These are phyloP conservation scores for Sinocyclocheilus rhinocerous DNA, from an alignment of 2,113 vertebrate species.

Conservation along the genomic window DNA sequence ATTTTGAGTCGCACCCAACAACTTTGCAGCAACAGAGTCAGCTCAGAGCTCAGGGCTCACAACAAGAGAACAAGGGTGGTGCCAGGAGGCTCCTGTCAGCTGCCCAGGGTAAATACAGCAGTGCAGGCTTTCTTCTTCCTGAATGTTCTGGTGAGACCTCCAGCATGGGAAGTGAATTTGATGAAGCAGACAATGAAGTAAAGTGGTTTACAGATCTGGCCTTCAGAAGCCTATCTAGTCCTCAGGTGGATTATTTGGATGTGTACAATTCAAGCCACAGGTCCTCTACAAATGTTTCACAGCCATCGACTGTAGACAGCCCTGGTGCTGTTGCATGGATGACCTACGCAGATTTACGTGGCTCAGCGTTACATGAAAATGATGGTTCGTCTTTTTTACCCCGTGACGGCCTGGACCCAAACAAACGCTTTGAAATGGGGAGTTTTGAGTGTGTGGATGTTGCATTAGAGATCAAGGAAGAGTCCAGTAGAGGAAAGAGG, in stretches of 20 bases:
- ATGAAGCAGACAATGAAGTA: slow-evolving; percentile 84
- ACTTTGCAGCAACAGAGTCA: slow-evolving; percentile 72
- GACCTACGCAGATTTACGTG: slow-evolving; percentile 75
- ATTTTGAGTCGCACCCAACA: slow-evolving; percentile 72
- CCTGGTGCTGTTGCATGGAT: slow-evolving; percentile 77
- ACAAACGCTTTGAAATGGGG: slow-evolving; percentile 75
- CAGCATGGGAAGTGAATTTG: slow-evolving; percentile 82
- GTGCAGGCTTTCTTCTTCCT: slow-evolving; percentile 53
- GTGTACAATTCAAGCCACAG: slow-evolving; percentile 84
- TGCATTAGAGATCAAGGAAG: slow-evolving; percentile 81
- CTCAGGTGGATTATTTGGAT: slow-evolving; percentile 75
- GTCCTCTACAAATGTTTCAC: slow-evolving; percentile 79
- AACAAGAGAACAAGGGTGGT: slow-evolving; percentile 68
- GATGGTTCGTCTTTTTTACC: slow-evolving; percentile 63
- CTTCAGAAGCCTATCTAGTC: slow-evolving; percentile 79
- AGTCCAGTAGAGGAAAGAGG: slow-evolving; percentile 76
- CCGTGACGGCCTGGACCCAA: slow-evolving; percentile 69
- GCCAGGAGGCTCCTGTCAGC: slow-evolving; percentile 65
- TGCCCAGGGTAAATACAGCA: slow-evolving; percentile 60
- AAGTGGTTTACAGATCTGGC: slow-evolving; percentile 81
- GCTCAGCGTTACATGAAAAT: slow-evolving; percentile 68
- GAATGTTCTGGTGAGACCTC: slow-evolving; percentile 71
- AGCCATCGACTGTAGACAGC: slow-evolving; percentile 81
- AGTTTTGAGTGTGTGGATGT: slow-evolving; percentile 89
- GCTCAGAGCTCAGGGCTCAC: slow-evolving; percentile 62